Evolutionary conservation across 2,113 vertebrate species (phyloP), one percentile per base, ranked within the genome.

Genomic region (Eclectus roratus): DNA sequence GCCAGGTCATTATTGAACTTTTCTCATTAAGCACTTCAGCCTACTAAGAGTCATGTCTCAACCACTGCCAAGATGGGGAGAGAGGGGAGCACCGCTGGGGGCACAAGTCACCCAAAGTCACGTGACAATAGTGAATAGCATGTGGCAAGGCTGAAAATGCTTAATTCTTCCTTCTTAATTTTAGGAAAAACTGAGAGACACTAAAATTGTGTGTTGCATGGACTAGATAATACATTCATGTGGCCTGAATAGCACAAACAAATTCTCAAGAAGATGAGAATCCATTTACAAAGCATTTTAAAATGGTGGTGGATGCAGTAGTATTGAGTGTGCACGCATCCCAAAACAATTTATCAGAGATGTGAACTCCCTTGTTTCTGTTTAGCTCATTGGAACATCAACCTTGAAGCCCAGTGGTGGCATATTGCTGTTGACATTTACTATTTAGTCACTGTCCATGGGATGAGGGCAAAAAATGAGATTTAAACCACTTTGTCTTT

Each of bases 1-100:
- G 25, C 31, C 33, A 46, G 13, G 11, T 79, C 31, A 55, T 21
- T 44, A 5, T 7, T 66, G 50, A n/a, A 4, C 9, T 61, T 88
- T 58, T 46, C 49, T 84, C 21, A 52, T 35, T n/a, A 66, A 78
- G 10, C 17, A 68, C 19, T 17, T 89, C n/a, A 70, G 15, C 7
- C 17, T 68, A 9, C 0, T 21, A 37, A 84, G 13, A 17, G 3
- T 1, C 2, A 0, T 56, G 11, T 27, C 47, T 60, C 84, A 25
- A 58, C 11, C n/a, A 77, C 27, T 60, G 4, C 10, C 8, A 43
- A n/a, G 8, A n/a, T 28, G 46, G 29, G 33, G 21, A 6, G 13
- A 8, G 4, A 6, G 2, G 5, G 9, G 31, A 56, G 9, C 33
- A 58, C 55, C 9, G 4, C 7, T 60, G 21, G 31, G 8, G 16